A percentile compares a stretch with the other conserved stretches of the same genome.
phyloP scores from a whole-genome alignment of 1,140 invertebrate species.

The Drosophila carrolli region DNA sequence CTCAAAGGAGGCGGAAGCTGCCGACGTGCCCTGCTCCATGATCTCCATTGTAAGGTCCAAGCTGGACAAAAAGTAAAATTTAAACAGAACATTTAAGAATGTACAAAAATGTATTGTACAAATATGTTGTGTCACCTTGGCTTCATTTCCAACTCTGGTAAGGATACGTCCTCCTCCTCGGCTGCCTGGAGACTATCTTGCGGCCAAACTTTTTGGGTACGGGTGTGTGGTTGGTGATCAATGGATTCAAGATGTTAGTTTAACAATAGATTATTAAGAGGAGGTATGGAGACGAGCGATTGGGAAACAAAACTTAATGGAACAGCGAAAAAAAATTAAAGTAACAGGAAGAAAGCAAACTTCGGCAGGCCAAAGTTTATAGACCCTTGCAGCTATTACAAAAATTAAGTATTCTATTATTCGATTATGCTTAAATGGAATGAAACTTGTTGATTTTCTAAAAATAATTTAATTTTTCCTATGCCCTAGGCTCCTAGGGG shows the following conservation, averaged over 20 bases:
- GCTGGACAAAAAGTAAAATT: neutral
- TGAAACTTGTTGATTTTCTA: too few relatives aligned
- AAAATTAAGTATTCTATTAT: too few relatives aligned
- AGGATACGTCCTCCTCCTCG: constrained; percentile 14
- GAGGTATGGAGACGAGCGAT: neutral
- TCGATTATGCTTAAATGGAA: too few relatives aligned
- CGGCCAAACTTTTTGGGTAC: constrained; percentile 26
- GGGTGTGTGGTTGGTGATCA: constrained; percentile 9
- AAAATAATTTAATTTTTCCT: too few relatives aligned
- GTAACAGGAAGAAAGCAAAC: too few relatives aligned
- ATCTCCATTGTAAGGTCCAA: constrained; percentile 52
- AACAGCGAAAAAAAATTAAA: neutral
- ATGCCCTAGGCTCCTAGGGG: too few relatives aligned
- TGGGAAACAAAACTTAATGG: neutral
- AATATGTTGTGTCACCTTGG: constrained; percentile 10
- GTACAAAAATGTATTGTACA: neutral
- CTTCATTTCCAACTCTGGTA: constrained; percentile 11
- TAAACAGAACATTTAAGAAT: neutral
- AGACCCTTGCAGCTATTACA: too few relatives aligned
- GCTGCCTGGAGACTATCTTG: constrained; percentile 30
- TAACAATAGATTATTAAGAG: neutral
- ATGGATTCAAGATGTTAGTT: constrained; percentile 24
- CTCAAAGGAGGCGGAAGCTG: constrained; percentile 52
- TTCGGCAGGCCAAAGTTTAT: too few relatives aligned
- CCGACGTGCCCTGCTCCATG: constrained; percentile 14